Conservation (phyloP, 2,888 invertebrate species). For the Eumacrocentrus americanus region DNA sequence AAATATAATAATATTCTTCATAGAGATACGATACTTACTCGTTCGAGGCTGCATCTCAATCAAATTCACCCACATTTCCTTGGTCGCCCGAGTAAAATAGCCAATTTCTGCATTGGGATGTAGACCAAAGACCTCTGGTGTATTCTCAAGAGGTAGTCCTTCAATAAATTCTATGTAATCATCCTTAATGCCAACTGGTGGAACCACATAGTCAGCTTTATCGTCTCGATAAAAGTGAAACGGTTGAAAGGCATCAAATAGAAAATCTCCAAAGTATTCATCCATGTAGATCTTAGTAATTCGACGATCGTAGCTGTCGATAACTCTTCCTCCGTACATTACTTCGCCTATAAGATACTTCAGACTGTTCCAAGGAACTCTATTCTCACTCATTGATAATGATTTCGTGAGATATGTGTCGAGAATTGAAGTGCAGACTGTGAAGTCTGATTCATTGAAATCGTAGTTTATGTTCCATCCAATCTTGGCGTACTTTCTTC, state of each 20-base stretch:
- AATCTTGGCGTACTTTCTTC: conserved; percentile 90
- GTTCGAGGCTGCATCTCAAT: conserved; percentile 91
- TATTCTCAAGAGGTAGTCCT: conserved; percentile 79
- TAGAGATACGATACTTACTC: conserved; percentile 64
- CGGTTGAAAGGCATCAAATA: conserved; percentile 89
- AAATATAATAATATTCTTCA: neutral
- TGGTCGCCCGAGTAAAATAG: conserved; percentile 86
- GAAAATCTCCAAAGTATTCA: conserved; percentile 93
- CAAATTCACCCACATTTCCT: conserved; percentile 84
- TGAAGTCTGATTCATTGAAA: conserved; percentile 92
- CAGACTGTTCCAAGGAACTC: conserved; percentile 88
- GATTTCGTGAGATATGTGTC: conserved; percentile 83
- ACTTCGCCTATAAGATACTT: conserved; percentile 94
- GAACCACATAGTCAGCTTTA: conserved; percentile 79
- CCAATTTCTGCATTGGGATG: conserved; percentile 96
- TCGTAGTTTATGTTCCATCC: conserved; percentile 95
- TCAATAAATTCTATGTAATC: conserved; percentile 78
- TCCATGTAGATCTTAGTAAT: conserved; percentile 89
- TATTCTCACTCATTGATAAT: conserved; percentile 64
- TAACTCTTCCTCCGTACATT: conserved; percentile 94
- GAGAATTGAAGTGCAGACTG: conserved; percentile 84
- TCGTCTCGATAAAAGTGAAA: conserved; percentile 86
- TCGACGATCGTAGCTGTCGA: conserved; percentile 88
- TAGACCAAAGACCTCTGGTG: conserved; percentile 89
- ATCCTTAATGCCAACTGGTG: conserved; percentile 70